These are phyloP conservation scores for Matsumurasca onukii DNA, from an alignment of 1,140 invertebrate species.

Conservation along the genomic window DNA sequence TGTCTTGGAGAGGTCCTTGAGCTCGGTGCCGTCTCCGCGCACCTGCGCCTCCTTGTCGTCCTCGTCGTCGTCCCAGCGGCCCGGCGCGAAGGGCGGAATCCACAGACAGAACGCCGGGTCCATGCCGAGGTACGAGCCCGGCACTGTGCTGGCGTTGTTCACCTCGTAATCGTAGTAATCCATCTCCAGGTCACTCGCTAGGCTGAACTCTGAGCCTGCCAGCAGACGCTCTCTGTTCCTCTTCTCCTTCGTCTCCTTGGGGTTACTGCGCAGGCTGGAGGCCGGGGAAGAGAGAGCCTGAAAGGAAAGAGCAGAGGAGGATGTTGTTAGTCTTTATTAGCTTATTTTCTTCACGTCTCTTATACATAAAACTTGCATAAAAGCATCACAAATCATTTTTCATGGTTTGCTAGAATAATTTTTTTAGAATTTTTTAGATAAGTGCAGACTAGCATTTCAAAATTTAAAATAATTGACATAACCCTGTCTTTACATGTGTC, in stretches of 20 bases:
- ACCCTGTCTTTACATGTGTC: no score
- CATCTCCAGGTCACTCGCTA: conserved; percentile 76
- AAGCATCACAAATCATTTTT: conserved; percentile 3
- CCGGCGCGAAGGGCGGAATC: conserved; percentile 71
- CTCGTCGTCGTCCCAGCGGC: conserved; percentile 35
- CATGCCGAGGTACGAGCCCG: conserved; percentile 80
- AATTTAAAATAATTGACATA: no score
- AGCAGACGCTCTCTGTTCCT: conserved; percentile 68
- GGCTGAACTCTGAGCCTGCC: conserved; percentile 73
- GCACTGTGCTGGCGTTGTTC: conserved; percentile 72
- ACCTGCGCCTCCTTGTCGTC: conserved; percentile 24
- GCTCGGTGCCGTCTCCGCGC: conserved; percentile 25
- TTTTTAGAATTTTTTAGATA: no score
- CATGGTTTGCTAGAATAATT: no score
- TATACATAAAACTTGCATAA: neutral
- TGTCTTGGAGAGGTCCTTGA: conserved; percentile 2
- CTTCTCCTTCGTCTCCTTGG: conserved; percentile 76
- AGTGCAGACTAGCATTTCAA: no score
- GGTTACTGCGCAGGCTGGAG: conserved; percentile 52
- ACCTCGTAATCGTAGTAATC: conserved; percentile 91
- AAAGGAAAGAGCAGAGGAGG: no score
- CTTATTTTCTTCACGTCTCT: neutral
- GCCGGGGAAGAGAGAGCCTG: conserved; percentile 62
- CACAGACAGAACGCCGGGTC: conserved; percentile 83
- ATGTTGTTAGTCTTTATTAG: neutral